Evolutionary conservation across 2,113 vertebrate species (phyloP).

Genomic region (Pangasianodon hypophthalmus): DNA sequence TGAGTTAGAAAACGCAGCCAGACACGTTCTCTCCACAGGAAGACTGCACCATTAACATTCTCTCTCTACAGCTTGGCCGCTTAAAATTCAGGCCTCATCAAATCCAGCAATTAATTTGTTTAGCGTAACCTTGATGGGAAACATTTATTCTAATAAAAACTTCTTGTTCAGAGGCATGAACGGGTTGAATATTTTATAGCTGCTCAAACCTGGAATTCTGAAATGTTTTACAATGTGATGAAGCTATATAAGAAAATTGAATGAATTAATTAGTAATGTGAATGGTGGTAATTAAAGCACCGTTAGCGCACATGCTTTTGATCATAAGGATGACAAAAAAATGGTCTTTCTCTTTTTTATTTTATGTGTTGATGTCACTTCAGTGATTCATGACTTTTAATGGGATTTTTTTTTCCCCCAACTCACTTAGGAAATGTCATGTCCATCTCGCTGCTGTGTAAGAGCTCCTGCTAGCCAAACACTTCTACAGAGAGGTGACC

Average conservation of each 20-base stretch:
- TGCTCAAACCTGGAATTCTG: slow-evolving; percentile 2
- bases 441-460: slow-evolving; percentile 47
- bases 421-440: slow-evolving; percentile 49
- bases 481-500: slow-evolving; percentile 46
- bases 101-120: slow-evolving; percentile 67
- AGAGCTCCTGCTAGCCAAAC: slow-evolving; percentile 53
- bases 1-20: slow-evolving; percentile 68
- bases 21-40: slow-evolving; percentile 59
- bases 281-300: slow-evolving; percentile 32
- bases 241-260: not conserved
- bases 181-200: not conserved
- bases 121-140: slow-evolving; percentile 58
- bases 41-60: slow-evolving; percentile 54
- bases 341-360: slow-evolving; percentile 18
- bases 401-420: slow-evolving; percentile 52
- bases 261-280: slow-evolving; percentile 11
- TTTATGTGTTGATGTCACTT: slow-evolving; percentile 32
- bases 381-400: slow-evolving; percentile 53
- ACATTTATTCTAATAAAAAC: slow-evolving; percentile 57
- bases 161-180: slow-evolving; percentile 13
- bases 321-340: slow-evolving; percentile 22
- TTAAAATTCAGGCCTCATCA: slow-evolving; percentile 60
- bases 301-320: slow-evolving; percentile 1
- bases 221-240: slow-evolving; percentile 7
- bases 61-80: slow-evolving; percentile 53